phyloP scores from a whole-genome alignment of 2,113 vertebrate genomes.

The Pundamilia nyererei region DNA sequence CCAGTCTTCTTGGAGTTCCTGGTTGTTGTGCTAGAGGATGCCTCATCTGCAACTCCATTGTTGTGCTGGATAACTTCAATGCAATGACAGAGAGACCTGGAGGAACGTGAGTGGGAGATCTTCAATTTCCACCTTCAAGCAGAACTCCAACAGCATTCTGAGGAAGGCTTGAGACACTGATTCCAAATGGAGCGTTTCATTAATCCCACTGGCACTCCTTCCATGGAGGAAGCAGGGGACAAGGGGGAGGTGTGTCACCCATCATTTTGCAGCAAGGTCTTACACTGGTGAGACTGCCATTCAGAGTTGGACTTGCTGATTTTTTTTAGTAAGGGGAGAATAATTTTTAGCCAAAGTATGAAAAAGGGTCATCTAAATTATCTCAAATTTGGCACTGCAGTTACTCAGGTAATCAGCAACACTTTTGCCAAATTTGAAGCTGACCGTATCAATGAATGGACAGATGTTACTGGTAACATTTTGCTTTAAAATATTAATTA shows the following conservation, averaged over 20 bases:
- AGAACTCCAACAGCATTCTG: not conserved
- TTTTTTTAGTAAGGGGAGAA: not conserved
- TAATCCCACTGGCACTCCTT: not conserved
- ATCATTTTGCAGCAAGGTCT: not conserved
- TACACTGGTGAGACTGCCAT: not conserved
- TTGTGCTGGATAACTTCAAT: rapidly evolving
- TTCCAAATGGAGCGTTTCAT: not conserved
- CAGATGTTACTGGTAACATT: not conserved
- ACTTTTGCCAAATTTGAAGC: not conserved
- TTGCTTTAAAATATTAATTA: not conserved
- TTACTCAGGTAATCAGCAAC: not conserved
- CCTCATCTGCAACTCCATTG: not conserved
- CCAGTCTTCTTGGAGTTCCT: not conserved
- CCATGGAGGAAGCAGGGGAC: not conserved
- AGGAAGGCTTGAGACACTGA: not conserved
- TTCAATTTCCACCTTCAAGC: not conserved
- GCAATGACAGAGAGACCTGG: not conserved
- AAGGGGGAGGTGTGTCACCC: not conserved
- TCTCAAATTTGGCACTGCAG: not conserved
- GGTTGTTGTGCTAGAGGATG: not conserved
- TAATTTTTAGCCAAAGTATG: not conserved
- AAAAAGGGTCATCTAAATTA: not conserved
- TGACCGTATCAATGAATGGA: not conserved
- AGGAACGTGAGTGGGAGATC: not conserved
- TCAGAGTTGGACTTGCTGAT: not conserved